phyloP scores from a whole-genome alignment of 23 tunicate species.

The Trididemnum nubilum region DNA sequence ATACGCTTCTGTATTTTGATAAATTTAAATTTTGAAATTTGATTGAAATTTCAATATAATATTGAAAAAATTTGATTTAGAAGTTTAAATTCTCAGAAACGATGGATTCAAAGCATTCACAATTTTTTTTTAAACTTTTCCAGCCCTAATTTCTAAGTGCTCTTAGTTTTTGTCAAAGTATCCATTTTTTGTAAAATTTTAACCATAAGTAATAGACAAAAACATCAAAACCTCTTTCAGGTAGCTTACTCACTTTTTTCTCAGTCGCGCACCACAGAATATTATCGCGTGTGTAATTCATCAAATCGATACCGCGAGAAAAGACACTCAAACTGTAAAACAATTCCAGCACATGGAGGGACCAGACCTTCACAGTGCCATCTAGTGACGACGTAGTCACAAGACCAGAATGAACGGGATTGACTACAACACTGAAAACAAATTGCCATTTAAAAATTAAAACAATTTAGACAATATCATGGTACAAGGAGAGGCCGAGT shows the following conservation, averaged over 20 bases:
- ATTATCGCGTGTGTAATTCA: constrained; percentile 56
- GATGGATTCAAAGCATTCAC: too few species aligned
- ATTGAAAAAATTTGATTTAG: too few species aligned
- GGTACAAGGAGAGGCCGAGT: background rate
- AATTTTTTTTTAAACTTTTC: too few species aligned
- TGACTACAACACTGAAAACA: constrained; percentile 41
- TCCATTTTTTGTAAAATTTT: too few species aligned
- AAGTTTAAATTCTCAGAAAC: too few species aligned
- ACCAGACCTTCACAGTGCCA: constrained; percentile 79
- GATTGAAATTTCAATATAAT: too few species aligned
- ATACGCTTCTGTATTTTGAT: too few species aligned
- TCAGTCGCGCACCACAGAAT: constrained; percentile 65
- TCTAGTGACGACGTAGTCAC: constrained; percentile 63
- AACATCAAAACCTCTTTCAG: too few species aligned
- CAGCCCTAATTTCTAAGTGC: too few species aligned
- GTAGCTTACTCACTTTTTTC: constrained; percentile 50
- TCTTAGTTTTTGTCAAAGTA: too few species aligned
- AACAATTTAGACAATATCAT: background rate
- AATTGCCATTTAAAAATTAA: background rate
- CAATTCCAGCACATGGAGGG: constrained; percentile 62
- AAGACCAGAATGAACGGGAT: constrained; percentile 46
- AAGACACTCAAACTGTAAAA: constrained; percentile 51
- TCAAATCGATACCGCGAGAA: constrained; percentile 55
- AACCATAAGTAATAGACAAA: too few species aligned
- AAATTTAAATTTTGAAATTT: too few species aligned